Evolutionary conservation across 2,113 vertebrate genomes (phyloP).

Genomic region (Setophaga coronata): DNA sequence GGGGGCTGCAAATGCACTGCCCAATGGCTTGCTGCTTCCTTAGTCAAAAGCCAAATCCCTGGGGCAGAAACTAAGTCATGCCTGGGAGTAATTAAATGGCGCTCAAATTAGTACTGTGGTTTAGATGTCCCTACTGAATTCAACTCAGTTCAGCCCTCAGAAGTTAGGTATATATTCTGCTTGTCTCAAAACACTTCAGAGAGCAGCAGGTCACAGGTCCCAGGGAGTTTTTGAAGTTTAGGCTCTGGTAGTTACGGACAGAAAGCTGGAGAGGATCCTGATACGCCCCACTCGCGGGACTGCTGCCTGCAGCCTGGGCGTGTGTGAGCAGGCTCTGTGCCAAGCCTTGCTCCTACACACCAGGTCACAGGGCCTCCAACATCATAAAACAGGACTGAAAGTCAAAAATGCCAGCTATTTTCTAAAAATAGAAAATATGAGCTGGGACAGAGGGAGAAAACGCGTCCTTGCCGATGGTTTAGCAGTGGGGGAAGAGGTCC

Average conservation of each 20-base stretch:
- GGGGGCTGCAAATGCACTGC: neutral
- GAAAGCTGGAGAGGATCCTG: neutral
- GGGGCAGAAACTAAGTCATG: neutral
- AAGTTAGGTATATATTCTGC: neutral
- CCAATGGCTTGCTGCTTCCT: neutral
- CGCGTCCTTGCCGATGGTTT: accelerated
- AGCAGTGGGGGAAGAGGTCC: neutral
- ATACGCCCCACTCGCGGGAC: accelerated
- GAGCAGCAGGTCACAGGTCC: neutral
- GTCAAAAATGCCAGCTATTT: neutral
- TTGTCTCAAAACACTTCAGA: neutral
- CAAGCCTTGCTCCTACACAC: neutral
- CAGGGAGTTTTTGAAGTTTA: neutral
- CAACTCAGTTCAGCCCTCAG: neutral
- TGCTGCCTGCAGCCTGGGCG: neutral
- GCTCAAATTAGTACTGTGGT: neutral
- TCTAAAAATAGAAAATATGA: neutral
- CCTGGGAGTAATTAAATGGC: neutral
- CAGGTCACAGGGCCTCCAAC: neutral
- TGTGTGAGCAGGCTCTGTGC: neutral
- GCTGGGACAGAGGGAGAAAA: neutral
- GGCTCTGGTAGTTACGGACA: neutral
- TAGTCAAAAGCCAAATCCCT: neutral
- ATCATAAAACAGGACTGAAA: neutral
- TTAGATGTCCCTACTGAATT: neutral